A percentile compares a stretch with the other conserved stretches of the same genome.
phyloP scores from a whole-genome alignment of 2,888 invertebrate genomes.

The Palloptera scutellata region DNA sequence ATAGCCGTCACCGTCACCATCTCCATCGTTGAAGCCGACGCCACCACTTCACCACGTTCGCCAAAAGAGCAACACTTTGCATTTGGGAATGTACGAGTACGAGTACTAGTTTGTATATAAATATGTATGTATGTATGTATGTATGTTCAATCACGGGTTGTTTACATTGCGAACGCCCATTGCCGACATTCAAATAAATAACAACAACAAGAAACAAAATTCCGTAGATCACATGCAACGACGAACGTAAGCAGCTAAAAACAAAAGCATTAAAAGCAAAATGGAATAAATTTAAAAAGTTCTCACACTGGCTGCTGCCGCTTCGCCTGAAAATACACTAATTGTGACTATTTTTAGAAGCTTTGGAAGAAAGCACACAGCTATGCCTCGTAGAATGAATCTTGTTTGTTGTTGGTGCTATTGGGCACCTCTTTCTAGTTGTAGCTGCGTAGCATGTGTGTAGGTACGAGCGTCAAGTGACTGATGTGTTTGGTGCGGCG shows the following conservation, averaged over 20 bases:
- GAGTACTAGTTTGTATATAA: background rate
- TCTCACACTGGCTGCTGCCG: too few relatives aligned
- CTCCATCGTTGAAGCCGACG: conserved; percentile 15
- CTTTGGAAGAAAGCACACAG: conserved; percentile 27
- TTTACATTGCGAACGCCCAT: conserved; percentile 18
- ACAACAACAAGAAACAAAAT: conserved; percentile 3
- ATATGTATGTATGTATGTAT: conserved; percentile 5
- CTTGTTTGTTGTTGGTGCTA: conserved; percentile 27
- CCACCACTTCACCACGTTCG: background rate
- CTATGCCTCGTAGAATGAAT: conserved; percentile 4
- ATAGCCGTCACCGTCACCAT: background rate
- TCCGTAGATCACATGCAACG: conserved; percentile 31
- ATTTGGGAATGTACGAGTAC: background rate
- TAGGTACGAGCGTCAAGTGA: conserved; percentile 13
- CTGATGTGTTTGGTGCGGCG: background rate
- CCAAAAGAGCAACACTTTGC: background rate
- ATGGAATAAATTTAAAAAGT: conserved; percentile 10
- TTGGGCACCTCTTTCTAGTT: background rate
- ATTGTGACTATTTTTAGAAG: conserved; percentile 34
- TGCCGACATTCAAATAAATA: conserved; percentile 13
- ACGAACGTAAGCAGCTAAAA: conserved; percentile 17
- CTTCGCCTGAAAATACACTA: conserved; percentile 24
- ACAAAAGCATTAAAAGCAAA: conserved; percentile 9
- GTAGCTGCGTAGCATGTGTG: conserved; percentile 13
- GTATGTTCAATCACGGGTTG: background rate